Conservation (phyloP, 2,113 vertebrate genomes). For the Strix aluco region DNA sequence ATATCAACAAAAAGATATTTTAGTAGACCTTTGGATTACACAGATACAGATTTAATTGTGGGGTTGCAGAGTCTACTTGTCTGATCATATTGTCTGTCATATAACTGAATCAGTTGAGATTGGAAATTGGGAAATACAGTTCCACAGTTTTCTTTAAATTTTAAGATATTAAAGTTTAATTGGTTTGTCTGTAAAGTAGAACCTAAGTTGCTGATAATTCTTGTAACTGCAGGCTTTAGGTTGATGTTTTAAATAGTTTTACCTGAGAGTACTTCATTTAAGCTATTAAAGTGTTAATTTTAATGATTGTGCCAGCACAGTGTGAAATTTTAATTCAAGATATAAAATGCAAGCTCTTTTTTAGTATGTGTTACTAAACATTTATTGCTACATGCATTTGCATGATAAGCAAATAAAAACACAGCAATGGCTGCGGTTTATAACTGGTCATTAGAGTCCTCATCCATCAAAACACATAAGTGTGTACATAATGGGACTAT, state of each 20-base stretch:
- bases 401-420: slow-evolving; percentile 45
- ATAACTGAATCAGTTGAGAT: neutral
- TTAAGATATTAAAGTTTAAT: neutral
- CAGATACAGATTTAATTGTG: neutral
- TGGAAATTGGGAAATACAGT: neutral
- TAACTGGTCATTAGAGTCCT: neutral
- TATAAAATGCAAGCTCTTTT: slow-evolving; percentile 12
- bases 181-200: neutral
- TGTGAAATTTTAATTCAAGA: neutral
- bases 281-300: neutral
- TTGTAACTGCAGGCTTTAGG: neutral
- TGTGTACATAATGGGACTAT: neutral
- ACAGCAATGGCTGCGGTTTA: neutral
- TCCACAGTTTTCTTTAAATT: neutral
- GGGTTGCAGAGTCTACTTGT: neutral
- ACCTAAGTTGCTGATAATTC: neutral
- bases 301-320: neutral
- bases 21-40: neutral
- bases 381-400: neutral
- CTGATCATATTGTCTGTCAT: neutral
- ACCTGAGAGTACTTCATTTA: neutral
- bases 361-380: slow-evolving; percentile 38
- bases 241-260: neutral
- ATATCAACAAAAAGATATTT: neutral
- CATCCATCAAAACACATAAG: neutral